These are phyloP conservation scores for Pelodiscus sinensis DNA, from an alignment of 2,113 vertebrate genomes.

Conservation along the genomic window DNA sequence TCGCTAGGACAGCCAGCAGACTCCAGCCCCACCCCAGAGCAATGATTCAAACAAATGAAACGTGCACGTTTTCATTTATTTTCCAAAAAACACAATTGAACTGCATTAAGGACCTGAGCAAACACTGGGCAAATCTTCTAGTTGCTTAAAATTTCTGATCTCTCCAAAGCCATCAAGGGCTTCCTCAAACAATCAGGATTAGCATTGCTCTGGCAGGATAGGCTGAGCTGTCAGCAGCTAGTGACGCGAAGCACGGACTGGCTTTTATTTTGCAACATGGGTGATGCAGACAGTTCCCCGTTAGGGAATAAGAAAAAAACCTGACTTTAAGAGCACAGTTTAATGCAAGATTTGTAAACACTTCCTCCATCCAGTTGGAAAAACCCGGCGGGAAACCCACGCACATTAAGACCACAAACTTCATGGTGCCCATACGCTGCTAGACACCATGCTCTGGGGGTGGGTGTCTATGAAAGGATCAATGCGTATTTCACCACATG, in stretches of 20 bases:
- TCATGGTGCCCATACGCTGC: neutral
- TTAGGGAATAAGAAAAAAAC: rapidly evolving
- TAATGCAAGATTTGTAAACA: neutral
- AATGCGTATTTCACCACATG: rapidly evolving
- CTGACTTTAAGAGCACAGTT: neutral
- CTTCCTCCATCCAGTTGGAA: neutral
- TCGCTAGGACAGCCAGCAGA: too few relatives aligned
- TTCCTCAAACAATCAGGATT: neutral
- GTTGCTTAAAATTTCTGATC: neutral
- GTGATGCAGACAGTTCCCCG: neutral
- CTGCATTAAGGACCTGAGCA: too few relatives aligned
- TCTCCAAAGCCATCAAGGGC: neutral
- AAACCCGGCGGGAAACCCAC: constrained; percentile 6
- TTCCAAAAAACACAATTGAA: too few relatives aligned
- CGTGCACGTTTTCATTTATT: too few relatives aligned
- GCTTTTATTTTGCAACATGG: neutral
- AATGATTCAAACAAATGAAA: too few relatives aligned
- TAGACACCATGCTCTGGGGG: neutral
- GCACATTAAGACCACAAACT: neutral
- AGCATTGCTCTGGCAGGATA: neutral
- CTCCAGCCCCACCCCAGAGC: too few relatives aligned
- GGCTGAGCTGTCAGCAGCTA: neutral
- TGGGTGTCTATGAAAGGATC: neutral
- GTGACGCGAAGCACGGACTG: rapidly evolving
- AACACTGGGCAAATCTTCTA: too few relatives aligned